Conservation (phyloP, 2,797 vertebrate genomes). For the Lepilemur septentrionalis region DNA sequence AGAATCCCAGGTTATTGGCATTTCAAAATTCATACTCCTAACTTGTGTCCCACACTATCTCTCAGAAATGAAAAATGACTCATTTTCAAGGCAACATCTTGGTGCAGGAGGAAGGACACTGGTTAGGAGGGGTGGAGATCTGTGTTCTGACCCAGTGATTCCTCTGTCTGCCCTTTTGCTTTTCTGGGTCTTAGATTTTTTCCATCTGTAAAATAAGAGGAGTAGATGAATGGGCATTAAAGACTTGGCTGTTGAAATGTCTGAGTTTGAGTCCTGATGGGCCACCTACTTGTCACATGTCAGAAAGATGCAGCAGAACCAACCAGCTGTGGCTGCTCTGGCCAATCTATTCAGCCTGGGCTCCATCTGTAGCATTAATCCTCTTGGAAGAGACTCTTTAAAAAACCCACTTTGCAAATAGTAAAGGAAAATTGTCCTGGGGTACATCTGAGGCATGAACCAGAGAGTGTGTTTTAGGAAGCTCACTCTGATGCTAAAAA, state of each 20-base stretch:
- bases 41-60: background rate
- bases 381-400: background rate
- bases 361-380: background rate
- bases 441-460: background rate
- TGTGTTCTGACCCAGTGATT: background rate
- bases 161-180: background rate
- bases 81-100: background rate
- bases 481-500: background rate
- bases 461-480: slow-evolving; percentile 13
- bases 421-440: background rate
- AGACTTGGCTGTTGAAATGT: background rate
- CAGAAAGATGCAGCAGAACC: background rate
- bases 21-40: background rate
- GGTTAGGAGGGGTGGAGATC: background rate
- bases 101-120: background rate
- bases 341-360: background rate
- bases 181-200: background rate
- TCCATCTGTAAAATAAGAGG: background rate
- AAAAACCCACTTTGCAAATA: background rate
- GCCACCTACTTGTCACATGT: background rate
- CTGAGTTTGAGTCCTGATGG: background rate
- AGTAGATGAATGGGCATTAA: background rate
- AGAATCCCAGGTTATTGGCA: background rate
- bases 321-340: background rate
- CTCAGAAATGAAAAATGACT: background rate